These are phyloP conservation scores for Bombus pyrosoma DNA, from an alignment of 1,140 invertebrate species.

Conservation along the genomic window DNA sequence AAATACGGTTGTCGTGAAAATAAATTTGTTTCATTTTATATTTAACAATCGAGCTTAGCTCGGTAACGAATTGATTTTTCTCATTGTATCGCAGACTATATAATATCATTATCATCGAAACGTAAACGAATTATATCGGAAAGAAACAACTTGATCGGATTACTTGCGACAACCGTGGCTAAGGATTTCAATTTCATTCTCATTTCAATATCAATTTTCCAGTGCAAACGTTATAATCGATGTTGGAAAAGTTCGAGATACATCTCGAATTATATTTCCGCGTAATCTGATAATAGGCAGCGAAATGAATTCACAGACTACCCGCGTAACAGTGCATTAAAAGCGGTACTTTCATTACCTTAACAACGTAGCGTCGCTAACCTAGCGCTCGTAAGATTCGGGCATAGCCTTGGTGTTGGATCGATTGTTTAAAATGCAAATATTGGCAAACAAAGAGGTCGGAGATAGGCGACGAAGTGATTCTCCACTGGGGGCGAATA, in stretches of 20 bases:
- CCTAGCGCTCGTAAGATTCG: background rate
- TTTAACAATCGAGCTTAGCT: too few relatives aligned
- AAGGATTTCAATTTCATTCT: background rate
- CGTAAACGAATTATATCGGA: background rate
- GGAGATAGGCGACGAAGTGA: background rate
- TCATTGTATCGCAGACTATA: background rate
- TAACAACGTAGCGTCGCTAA: background rate
- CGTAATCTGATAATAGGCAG: slow-evolving; percentile 18
- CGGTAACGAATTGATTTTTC: too few relatives aligned
- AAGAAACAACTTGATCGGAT: background rate
- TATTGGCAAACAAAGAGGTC: slow-evolving; percentile 29
- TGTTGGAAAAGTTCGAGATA: background rate
- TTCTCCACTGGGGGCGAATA: background rate
- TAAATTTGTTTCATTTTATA: background rate
- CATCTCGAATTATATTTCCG: background rate
- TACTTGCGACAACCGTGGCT: background rate
- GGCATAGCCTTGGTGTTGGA: background rate
- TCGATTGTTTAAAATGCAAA: slow-evolving; percentile 37
- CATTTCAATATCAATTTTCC: background rate
- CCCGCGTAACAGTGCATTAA: background rate
- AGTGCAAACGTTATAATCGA: background rate
- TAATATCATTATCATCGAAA: background rate
- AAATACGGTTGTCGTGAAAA: background rate
- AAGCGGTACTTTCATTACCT: background rate
- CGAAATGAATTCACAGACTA: background rate